These are phyloP conservation scores for Brachylomia viminalis DNA, from an alignment of 2,888 invertebrate genomes.

Conservation along the genomic window DNA sequence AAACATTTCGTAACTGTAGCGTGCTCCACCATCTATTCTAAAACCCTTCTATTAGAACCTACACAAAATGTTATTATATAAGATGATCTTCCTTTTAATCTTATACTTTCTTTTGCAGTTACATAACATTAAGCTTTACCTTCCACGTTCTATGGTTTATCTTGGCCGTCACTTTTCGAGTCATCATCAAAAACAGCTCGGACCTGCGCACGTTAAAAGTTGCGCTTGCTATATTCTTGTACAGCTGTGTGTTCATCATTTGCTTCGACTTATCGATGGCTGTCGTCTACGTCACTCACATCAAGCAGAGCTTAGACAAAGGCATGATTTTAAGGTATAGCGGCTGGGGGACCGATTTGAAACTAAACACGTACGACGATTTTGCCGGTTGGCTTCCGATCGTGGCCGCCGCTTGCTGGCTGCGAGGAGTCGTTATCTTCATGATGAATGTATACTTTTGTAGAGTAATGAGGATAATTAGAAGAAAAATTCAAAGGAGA, in stretches of 20 bases:
- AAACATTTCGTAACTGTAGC: background rate
- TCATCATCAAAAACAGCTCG: conserved; percentile 59
- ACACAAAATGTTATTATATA: background rate
- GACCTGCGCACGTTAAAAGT: conserved; percentile 66
- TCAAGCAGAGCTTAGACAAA: conserved; percentile 82
- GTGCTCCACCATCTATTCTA: background rate
- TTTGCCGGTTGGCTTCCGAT: conserved; percentile 85
- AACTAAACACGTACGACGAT: conserved; percentile 71
- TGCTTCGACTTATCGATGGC: conserved; percentile 83
- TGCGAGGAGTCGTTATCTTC: conserved; percentile 77
- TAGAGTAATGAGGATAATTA: conserved; percentile 68
- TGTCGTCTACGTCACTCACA: conserved; percentile 81
- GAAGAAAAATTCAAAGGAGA: conserved; percentile 70
- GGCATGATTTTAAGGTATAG: conserved; percentile 83
- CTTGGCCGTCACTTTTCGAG: conserved; percentile 68
- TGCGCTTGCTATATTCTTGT: conserved; percentile 71
- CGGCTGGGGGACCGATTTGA: conserved; percentile 80
- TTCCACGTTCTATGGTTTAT: conserved; percentile 78
- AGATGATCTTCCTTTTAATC: background rate
- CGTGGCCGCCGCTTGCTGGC: conserved; percentile 77
- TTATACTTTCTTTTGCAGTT: conserved; percentile 70
- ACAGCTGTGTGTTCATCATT: conserved; percentile 68
- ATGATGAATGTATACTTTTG: conserved; percentile 78
- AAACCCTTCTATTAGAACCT: background rate
- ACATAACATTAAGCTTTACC: conserved; percentile 74